A percentile compares a stretch with the other conserved stretches of the same genome.
These are phyloP conservation scores for Trinectes maculatus DNA, from an alignment of 2,113 vertebrate genomes.

Conservation along the genomic window DNA sequence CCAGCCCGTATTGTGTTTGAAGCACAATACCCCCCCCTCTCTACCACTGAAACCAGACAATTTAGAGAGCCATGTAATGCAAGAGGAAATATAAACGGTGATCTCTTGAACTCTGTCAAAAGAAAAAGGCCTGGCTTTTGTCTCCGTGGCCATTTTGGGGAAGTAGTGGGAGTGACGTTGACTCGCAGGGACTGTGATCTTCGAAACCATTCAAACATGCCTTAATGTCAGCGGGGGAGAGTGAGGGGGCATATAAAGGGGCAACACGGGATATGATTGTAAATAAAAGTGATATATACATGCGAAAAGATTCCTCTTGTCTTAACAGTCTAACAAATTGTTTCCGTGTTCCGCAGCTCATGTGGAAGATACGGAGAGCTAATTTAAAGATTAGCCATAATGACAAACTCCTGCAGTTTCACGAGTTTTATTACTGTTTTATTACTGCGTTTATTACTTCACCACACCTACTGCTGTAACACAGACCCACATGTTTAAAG, in stretches of 20 bases:
- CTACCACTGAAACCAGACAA: constrained; percentile 57
- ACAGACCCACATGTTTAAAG: neutral
- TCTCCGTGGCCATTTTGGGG: constrained; percentile 61
- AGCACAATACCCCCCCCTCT: neutral
- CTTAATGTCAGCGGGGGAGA: constrained; percentile 31
- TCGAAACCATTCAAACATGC: constrained; percentile 52
- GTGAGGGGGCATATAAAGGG: constrained; percentile 5
- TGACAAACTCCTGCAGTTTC: constrained; percentile 2
- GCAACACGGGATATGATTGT: constrained; percentile 13
- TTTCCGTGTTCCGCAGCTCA: constrained; percentile 35
- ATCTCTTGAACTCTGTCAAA: constrained; percentile 75
- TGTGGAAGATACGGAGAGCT: constrained; percentile 30
- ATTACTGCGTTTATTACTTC: too few relatives aligned
- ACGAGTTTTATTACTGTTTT: too few relatives aligned
- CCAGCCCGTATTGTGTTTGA: constrained; percentile 57
- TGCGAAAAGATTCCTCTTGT: constrained; percentile 14
- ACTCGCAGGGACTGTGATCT: constrained; percentile 44
- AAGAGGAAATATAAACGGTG: constrained; percentile 74
- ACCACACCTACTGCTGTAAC: neutral
- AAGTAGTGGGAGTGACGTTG: constrained; percentile 57
- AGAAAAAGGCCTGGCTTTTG: constrained; percentile 66
- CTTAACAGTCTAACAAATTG: constrained; percentile 37
- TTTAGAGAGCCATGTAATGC: constrained; percentile 68
- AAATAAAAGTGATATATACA: constrained; percentile 30
- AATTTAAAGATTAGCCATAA: constrained; percentile 15